Conservation (phyloP, 2,888 invertebrate species). For the Clitarchus hookeri region DNA sequence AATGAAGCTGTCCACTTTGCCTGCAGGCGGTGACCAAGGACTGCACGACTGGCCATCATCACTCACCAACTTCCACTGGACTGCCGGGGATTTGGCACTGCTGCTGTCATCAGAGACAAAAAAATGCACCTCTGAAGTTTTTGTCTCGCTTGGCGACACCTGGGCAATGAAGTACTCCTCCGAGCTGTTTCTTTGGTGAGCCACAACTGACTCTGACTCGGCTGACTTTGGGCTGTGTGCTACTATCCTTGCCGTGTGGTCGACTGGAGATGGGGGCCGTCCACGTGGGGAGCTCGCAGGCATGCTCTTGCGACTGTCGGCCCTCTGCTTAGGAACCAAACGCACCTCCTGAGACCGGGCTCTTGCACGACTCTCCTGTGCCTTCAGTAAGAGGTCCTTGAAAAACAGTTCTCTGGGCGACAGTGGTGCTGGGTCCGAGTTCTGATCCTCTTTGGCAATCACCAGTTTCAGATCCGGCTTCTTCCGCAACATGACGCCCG, state of each 20-base stretch:
- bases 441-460: neutral
- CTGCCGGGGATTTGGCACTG: neutral
- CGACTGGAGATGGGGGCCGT: neutral
- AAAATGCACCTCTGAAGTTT: constrained; percentile 34
- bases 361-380: constrained; percentile 22
- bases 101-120: neutral
- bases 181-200: neutral
- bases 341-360: neutral
- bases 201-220: neutral
- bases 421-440: constrained; percentile 17
- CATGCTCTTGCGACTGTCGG: constrained; percentile 31
- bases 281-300: constrained; percentile 25
- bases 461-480: constrained; percentile 22
- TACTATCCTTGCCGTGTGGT: neutral
- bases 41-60: neutral
- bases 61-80: neutral
- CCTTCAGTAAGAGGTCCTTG: constrained; percentile 32
- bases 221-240: neutral
- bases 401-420: constrained; percentile 36
- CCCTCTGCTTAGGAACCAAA: neutral
- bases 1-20: neutral
- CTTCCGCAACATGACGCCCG: neutral
- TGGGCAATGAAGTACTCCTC: constrained; percentile 39
- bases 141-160: constrained; percentile 26
- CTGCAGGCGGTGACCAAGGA: neutral